Percentiles rank a stretch among this genome's conserved stretches.
phyloP scores from a whole-genome alignment of 2,113 vertebrate genomes.

The Ciconia maguari region DNA sequence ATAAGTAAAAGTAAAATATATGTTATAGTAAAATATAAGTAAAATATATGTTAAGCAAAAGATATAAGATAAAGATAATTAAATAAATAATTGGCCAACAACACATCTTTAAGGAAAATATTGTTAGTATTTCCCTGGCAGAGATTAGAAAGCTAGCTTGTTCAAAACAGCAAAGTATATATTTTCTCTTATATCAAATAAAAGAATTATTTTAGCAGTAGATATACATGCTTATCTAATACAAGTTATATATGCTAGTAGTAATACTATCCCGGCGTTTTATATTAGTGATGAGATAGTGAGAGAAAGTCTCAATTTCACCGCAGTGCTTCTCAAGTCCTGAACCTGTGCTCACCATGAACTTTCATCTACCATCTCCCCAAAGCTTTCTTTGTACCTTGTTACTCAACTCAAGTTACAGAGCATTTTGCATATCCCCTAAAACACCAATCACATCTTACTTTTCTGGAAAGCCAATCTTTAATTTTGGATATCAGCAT shows the following conservation, averaged over 20 bases:
- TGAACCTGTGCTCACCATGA: background rate
- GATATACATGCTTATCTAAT: background rate
- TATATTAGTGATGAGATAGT: background rate
- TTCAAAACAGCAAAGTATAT: background rate
- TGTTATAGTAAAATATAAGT: too few relatives aligned
- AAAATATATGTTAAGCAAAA: too few relatives aligned
- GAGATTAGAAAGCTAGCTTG: background rate
- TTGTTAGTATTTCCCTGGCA: background rate
- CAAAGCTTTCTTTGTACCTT: background rate
- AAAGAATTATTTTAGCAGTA: background rate
- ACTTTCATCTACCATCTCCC: background rate
- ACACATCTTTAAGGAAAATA: background rate
- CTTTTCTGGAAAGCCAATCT: background rate
- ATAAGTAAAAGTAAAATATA: too few relatives aligned
- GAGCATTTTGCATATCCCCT: background rate
- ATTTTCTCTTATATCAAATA: background rate
- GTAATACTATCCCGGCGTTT: background rate
- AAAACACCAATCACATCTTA: background rate
- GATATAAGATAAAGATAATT: too few relatives aligned
- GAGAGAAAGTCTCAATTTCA: background rate
- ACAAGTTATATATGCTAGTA: background rate
- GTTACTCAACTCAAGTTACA: background rate
- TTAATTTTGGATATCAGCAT: background rate
- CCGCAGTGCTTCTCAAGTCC: background rate
- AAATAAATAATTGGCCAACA: background rate